phyloP scores from a whole-genome alignment of 2,797 vertebrate genomes.

The Pitangus sulphuratus region DNA sequence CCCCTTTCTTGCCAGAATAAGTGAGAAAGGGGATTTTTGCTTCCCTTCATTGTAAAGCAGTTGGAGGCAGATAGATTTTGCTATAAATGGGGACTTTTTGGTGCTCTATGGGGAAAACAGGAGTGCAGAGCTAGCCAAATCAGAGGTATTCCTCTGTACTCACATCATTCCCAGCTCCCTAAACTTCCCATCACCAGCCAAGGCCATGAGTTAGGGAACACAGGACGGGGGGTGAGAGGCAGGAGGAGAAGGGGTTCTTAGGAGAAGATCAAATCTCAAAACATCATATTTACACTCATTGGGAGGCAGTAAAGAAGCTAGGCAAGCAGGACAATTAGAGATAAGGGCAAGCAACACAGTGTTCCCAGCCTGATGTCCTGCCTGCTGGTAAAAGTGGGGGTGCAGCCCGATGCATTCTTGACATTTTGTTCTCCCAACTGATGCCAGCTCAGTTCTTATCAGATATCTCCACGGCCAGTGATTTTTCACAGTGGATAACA shows the following conservation, averaged over 20 bases:
- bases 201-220: background rate
- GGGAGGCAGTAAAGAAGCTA: constrained; percentile 37
- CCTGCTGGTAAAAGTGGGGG: constrained; percentile 50
- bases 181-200: background rate
- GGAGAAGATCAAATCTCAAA: constrained; percentile 2
- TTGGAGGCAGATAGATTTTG: background rate
- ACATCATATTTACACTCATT: background rate
- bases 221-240: background rate
- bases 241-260: background rate
- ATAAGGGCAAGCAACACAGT: constrained; percentile 25
- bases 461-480: constrained; percentile 49
- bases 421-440: constrained; percentile 61
- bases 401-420: constrained; percentile 25
- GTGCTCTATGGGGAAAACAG: background rate
- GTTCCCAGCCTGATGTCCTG: constrained; percentile 18
- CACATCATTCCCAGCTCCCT: background rate
- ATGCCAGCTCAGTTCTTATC: constrained; percentile 61
- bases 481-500: constrained; percentile 41
- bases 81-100: background rate
- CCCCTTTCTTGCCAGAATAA: background rate
- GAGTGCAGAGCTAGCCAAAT: background rate
- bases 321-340: background rate
- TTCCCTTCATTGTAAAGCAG: background rate
- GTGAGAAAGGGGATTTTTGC: background rate
- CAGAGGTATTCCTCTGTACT: background rate